A percentile compares a stretch with the other conserved stretches of the same genome.
Conservation (phyloP, 2,797 vertebrate genomes). For the Odontamblyopus lacepedii region DNA sequence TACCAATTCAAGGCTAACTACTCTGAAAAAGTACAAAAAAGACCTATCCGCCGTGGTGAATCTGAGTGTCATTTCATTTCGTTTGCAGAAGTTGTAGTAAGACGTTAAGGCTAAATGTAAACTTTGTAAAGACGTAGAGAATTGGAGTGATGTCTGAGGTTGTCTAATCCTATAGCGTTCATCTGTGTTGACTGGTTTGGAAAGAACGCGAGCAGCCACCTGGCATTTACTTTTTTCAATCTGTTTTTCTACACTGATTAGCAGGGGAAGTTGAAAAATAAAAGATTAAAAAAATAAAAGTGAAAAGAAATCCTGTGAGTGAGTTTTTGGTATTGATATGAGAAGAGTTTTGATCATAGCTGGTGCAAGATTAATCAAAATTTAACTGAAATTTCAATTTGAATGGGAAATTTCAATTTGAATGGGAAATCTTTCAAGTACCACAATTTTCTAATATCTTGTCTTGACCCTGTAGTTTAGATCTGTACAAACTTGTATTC, state of each 20-base stretch:
- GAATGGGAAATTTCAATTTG: too few relatives aligned
- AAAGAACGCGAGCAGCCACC: background rate
- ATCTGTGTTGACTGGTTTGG: background rate
- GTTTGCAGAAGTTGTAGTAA: background rate
- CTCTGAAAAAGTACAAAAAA: constrained; percentile 17
- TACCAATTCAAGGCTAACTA: constrained; percentile 50
- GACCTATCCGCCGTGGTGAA: constrained; percentile 19
- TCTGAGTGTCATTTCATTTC: constrained; percentile 7
- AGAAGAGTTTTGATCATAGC: too few relatives aligned
- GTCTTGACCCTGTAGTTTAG: too few relatives aligned
- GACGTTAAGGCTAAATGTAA: background rate
- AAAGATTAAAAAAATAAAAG: background rate
- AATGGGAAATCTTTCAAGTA: too few relatives aligned
- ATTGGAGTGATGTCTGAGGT: background rate
- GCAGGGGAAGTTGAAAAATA: background rate
- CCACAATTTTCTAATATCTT: too few relatives aligned
- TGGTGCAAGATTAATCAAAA: too few relatives aligned
- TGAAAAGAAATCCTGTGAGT: too few relatives aligned
- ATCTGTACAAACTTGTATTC: too few relatives aligned
- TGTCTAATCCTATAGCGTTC: background rate
- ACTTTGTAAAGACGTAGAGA: background rate
- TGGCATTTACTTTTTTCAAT: background rate
- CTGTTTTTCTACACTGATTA: background rate
- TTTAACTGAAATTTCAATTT: too few relatives aligned
- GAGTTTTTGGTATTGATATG: too few relatives aligned